Evolutionary conservation across 2,888 invertebrate species (phyloP), one percentile per base, ranked within the genome.

Genomic region (Agrochola macilenta): DNA sequence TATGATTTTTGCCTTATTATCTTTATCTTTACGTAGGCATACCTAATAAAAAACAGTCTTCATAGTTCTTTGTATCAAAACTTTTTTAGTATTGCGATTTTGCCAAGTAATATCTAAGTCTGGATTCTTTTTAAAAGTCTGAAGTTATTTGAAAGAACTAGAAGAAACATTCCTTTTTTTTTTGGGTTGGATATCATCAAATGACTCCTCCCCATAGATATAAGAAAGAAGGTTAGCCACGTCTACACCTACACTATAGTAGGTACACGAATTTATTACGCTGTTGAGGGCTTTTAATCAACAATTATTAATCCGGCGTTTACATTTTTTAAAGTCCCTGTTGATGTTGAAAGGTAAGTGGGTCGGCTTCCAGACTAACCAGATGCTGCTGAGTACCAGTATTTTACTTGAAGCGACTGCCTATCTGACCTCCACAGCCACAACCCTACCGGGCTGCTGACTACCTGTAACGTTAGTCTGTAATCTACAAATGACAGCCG

Each of bases 121-220:
- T 39, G n/a, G 4, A 60, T 78, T 52, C 30, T 78, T 78, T 64
- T 49, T 23, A 26, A 49, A 66, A 78, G n/a, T 66, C 20, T 49
- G 17, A n/a, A 58, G 58, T 57, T 49, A 30, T 49, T 39, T 78
- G 17, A 68, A 58, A 60, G 14, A 69, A 69, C n/a, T 78, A n/a
- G 30, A 69, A 60, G 20, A 46, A 76, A 76, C 5, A 58, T 69
- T 69, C 79, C n/a, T n/a, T n/a, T n/a, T n/a, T n/a, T n/a, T n/a
- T n/a, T n/a, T n/a, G n/a, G n/a, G n/a, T n/a, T n/a, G n/a, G n/a
- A n/a, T n/a, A n/a, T n/a, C n/a, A n/a, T n/a, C n/a, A n/a, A n/a
- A n/a, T n/a, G n/a, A n/a, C n/a, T n/a, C n/a, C n/a, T n/a, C n/a
- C n/a, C n/a, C n/a, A n/a, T n/a, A n/a, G n/a, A n/a, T n/a, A n/a